phyloP scores from a whole-genome alignment of 1,140 invertebrate genomes.

The Psix sp. region DNA sequence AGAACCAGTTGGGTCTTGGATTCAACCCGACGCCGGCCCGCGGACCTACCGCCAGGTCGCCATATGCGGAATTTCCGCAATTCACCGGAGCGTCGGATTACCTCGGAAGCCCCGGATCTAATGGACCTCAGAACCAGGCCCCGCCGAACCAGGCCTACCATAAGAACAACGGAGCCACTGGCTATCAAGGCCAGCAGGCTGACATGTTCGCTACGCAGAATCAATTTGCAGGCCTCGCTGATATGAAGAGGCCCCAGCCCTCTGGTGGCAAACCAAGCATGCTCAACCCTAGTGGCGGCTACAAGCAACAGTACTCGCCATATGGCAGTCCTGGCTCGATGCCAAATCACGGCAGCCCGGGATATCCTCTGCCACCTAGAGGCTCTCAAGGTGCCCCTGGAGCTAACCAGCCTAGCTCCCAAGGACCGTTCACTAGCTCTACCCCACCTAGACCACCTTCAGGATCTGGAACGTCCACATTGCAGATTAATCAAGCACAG shows the following conservation, averaged over 20 bases:
- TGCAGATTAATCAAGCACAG: slow-evolving; percentile 91
- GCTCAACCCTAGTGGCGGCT: slow-evolving; percentile 68
- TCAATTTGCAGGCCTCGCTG: slow-evolving; percentile 65
- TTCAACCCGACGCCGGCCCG: slow-evolving; percentile 71
- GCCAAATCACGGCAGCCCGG: slow-evolving; percentile 80
- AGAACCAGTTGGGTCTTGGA: slow-evolving; percentile 78
- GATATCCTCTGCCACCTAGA: slow-evolving; percentile 79
- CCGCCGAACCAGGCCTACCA: slow-evolving; percentile 67
- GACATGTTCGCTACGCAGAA: slow-evolving; percentile 72
- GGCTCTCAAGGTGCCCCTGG: slow-evolving; percentile 68
- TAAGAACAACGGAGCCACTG: slow-evolving; percentile 73
- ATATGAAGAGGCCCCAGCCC: slow-evolving; percentile 77
- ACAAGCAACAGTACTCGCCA: slow-evolving; percentile 82
- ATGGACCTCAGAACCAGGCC: slow-evolving; percentile 65
- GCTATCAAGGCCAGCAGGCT: slow-evolving; percentile 69
- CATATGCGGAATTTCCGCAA: slow-evolving; percentile 76
- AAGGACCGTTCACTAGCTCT: slow-evolving; percentile 79
- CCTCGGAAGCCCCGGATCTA: slow-evolving; percentile 75
- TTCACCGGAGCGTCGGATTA: slow-evolving; percentile 74
- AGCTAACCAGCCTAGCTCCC: slow-evolving; percentile 67
- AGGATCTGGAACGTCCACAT: slow-evolving; percentile 78
- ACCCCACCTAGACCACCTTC: slow-evolving; percentile 81
- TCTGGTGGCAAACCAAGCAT: slow-evolving; percentile 70
- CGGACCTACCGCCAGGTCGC: slow-evolving; percentile 74
- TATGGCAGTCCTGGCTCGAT: slow-evolving; percentile 81